These are phyloP conservation scores for Hyperoplus lanceolatus DNA, from an alignment of 2,797 vertebrate species.

Conservation along the genomic window DNA sequence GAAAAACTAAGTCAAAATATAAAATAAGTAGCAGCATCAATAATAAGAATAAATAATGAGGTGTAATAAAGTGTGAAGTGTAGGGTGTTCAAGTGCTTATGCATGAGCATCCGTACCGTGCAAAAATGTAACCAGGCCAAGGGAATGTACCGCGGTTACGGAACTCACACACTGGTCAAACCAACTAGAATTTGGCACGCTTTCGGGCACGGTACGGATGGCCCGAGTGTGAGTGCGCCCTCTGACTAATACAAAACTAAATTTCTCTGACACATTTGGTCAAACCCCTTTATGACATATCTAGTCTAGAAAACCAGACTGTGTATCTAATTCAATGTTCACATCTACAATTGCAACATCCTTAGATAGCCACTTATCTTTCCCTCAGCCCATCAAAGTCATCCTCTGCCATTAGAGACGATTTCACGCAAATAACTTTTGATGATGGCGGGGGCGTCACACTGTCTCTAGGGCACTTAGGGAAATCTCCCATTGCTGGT, in stretches of 20 bases:
- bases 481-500: constrained; percentile 15
- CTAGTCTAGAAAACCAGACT: constrained; percentile 4
- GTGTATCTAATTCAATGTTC: not conserved
- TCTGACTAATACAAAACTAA: not conserved
- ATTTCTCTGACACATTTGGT: not conserved
- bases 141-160: too few species aligned
- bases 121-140: too few species aligned
- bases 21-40: too few species aligned
- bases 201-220: too few species aligned
- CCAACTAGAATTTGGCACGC: too few species aligned
- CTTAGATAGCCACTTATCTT: not conserved
- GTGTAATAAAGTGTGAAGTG: too few species aligned
- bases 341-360: not conserved
- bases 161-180: too few species aligned
- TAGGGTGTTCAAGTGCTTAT: too few species aligned
- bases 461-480: constrained; percentile 36
- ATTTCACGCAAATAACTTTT: constrained; percentile 24
- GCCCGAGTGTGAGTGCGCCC: too few species aligned
- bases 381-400: not conserved
- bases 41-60: too few species aligned
- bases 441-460: constrained; percentile 7
- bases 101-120: too few species aligned
- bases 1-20: too few species aligned
- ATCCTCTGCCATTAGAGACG: constrained; percentile 11
- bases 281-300: not conserved